Evolutionary conservation across 2,888 invertebrate species (phyloP).

Genomic region (Drosophila niveifrons): DNA sequence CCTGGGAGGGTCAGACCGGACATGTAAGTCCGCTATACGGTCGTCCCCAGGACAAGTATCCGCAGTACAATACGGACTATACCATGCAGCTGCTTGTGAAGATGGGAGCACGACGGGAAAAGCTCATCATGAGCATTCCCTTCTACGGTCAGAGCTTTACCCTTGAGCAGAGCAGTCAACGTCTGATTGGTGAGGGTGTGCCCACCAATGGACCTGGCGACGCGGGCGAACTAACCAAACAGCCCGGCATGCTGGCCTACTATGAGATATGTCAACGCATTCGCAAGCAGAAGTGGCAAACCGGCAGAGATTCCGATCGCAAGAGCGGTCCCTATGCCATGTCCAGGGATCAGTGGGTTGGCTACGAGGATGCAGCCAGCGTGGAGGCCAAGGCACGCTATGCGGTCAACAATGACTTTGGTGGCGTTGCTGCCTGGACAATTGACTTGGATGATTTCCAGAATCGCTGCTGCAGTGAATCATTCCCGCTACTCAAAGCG

Average conservation of each 20-base stretch:
- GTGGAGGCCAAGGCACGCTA: slow-evolving; percentile 91
- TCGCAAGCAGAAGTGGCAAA: slow-evolving; percentile 89
- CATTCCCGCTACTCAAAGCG: slow-evolving; percentile 91
- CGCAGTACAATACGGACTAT: slow-evolving; percentile 93
- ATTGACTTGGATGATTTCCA: slow-evolving; percentile 94
- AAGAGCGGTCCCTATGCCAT: slow-evolving; percentile 90
- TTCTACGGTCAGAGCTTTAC: slow-evolving; percentile 95
- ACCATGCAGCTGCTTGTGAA: slow-evolving; percentile 91
- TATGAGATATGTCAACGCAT: slow-evolving; percentile 93
- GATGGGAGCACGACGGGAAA: slow-evolving; percentile 91
- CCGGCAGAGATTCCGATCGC: slow-evolving; percentile 88
- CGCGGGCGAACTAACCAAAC: slow-evolving; percentile 92
- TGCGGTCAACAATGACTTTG: slow-evolving; percentile 90
- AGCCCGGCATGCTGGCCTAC: slow-evolving; percentile 95
- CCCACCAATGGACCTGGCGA: slow-evolving; percentile 91
- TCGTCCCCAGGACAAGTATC: slow-evolving; percentile 88
- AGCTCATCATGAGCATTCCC: slow-evolving; percentile 92
- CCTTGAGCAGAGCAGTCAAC: slow-evolving; percentile 85
- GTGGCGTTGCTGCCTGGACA: slow-evolving; percentile 95
- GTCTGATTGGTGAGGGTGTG: slow-evolving; percentile 87
- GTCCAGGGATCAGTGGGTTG: slow-evolving; percentile 94
- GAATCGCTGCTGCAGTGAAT: slow-evolving; percentile 93
- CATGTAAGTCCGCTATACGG: slow-evolving; percentile 93
- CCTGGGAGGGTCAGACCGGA: slow-evolving; percentile 93
- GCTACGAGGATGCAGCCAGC: slow-evolving; percentile 93